Conservation (phyloP, 2,113 vertebrate species). For the Ceyx melanurus region DNA sequence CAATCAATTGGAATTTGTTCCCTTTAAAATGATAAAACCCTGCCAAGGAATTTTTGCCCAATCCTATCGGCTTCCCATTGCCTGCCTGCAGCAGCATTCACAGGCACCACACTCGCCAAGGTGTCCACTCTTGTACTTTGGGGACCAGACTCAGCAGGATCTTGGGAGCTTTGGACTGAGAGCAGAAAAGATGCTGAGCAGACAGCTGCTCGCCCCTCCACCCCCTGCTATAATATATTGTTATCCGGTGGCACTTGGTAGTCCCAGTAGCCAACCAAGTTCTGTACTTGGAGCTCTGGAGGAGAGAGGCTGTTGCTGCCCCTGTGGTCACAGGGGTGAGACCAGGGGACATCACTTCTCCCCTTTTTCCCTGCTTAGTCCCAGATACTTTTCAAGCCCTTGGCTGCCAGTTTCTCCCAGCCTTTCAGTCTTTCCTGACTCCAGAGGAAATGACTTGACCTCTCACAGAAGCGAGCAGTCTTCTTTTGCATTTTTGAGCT, state of each 20-base stretch:
- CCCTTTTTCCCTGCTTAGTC: background rate
- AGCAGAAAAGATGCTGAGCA: background rate
- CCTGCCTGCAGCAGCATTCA: background rate
- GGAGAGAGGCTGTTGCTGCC: background rate
- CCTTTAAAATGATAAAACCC: conserved; percentile 1
- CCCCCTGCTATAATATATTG: background rate
- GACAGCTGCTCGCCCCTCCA: background rate
- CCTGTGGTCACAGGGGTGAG: fast-evolving
- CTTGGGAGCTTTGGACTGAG: background rate
- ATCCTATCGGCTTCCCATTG: background rate
- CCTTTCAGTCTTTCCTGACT: background rate
- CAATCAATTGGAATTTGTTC: conserved; percentile 48
- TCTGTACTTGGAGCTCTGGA: background rate
- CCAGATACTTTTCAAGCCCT: background rate
- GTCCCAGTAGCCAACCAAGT: background rate
- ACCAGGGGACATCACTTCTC: background rate
- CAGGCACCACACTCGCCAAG: fast-evolving
- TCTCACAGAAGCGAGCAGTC: background rate
- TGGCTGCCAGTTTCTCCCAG: background rate
- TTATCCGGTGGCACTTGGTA: background rate
- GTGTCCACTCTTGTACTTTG: fast-evolving
- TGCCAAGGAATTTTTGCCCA: background rate
- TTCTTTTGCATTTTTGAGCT: background rate
- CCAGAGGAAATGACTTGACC: background rate
- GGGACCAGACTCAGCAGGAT: fast-evolving